Evolutionary conservation across 2,113 vertebrate species (phyloP), one percentile per base, ranked within the genome.

Genomic region (Thermophis baileyi): DNA sequence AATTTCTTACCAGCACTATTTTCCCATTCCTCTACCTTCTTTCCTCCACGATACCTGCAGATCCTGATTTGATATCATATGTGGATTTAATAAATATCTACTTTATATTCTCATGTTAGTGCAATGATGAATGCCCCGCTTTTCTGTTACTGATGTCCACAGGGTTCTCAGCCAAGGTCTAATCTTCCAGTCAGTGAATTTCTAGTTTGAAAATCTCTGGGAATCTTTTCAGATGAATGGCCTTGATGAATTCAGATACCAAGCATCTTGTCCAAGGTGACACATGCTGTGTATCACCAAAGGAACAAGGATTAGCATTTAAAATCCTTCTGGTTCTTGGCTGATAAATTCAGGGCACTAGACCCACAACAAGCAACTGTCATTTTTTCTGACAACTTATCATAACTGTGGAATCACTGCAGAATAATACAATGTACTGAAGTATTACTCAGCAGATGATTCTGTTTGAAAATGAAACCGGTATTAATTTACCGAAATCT

Each of bases 1-100:
- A 95, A 94, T 93, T 30, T 96, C 88, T 91, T 85, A 54, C 91
- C 7, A 6, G n/a, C 40, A 30, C 85, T 81, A n/a, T 96, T 94
- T 89, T 89, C 81, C 47, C 87, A 86, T 55, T 90, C 30, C 69
- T 92, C 25, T 85, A 92, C 93, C 63, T 44, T 18, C 50, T 47
- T 40, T 44, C 3, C 30, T 85, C 40, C 30, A 87, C 35, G 35
- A 54, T 30, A 63, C 27, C 87, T 90, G 8, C 93, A 91, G 50
- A 24, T 54, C 89, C 16, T 91, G 54, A 89, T 94, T 87, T 93
- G 88, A 20, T 50, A 89, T 63, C 25, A 22, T 55, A 44, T 40
- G 54, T 57, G 86, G 92, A 95, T 91, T 74, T 93, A 51, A 89
- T 91, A 89, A 90, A 90, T 85, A 46, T 50, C 86, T 30, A 92